A percentile compares a stretch with the other conserved stretches of the same genome.
These are phyloP conservation scores for Petrolisthes manimaculis DNA, from an alignment of 2,888 invertebrate genomes.

Conservation along the genomic window DNA sequence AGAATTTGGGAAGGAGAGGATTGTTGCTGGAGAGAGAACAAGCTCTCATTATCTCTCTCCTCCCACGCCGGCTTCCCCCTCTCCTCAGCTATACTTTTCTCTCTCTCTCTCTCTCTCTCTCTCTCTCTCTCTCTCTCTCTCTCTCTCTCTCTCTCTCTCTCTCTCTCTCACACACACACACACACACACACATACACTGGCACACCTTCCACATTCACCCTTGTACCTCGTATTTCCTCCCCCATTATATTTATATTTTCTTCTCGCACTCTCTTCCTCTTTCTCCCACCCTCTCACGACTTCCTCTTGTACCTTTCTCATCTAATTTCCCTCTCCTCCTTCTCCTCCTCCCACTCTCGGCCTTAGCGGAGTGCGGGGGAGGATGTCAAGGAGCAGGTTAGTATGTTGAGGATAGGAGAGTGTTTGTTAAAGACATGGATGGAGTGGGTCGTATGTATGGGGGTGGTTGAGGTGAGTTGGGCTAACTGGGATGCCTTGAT, in stretches of 20 bases:
- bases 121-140: slow-evolving; percentile 1
- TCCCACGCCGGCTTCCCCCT: not conserved
- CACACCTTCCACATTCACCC: not conserved
- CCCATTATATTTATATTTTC: not conserved
- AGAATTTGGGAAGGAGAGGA: no score
- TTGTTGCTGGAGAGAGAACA: no score
- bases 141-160: not conserved
- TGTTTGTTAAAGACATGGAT: no score
- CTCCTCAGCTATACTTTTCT: not conserved
- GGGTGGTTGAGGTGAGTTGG: no score
- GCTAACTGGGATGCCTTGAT: no score
- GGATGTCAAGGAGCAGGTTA: no score
- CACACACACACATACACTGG: no score
- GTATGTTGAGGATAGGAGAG: no score
- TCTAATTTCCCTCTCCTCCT: not conserved
- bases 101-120: slow-evolving; percentile 1
- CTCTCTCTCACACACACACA: not conserved
- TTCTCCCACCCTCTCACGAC: not conserved
- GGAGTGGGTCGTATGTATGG: no score
- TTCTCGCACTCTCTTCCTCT: not conserved
- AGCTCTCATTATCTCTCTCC: not conserved
- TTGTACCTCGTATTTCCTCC: not conserved
- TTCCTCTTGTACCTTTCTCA: not conserved
- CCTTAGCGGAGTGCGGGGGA: no score
- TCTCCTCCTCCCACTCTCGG: not conserved